phyloP scores from a whole-genome alignment of 2,888 invertebrate species.

The Agonopterix alstromeriana region DNA sequence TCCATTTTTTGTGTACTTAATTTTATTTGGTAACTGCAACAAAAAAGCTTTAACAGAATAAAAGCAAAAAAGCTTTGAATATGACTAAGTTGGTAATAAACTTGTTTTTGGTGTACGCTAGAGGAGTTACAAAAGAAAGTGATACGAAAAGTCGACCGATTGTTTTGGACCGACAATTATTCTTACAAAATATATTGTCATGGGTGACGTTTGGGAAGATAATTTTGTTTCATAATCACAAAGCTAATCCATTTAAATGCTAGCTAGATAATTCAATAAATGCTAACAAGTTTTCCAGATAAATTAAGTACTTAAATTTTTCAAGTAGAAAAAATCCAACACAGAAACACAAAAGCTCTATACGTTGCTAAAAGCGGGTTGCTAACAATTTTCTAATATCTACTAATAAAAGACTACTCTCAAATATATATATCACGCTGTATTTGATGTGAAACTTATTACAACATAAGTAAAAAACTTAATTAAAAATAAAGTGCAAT shows the following conservation, averaged over 20 bases:
- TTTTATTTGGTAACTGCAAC: slow-evolving; percentile 71
- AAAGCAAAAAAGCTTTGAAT: slow-evolving; percentile 34
- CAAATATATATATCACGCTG: slow-evolving; percentile 61
- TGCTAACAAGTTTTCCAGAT: not conserved
- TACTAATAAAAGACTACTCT: slow-evolving; percentile 50
- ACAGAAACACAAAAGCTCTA: slow-evolving; percentile 46
- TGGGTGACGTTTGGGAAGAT: slow-evolving; percentile 10
- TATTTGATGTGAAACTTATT: slow-evolving; percentile 64
- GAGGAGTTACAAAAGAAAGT: slow-evolving; percentile 1
- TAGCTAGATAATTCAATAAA: not conserved
- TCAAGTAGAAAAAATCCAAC: slow-evolving; percentile 8
- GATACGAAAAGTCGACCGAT: not conserved
- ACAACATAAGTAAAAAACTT: slow-evolving; percentile 55
- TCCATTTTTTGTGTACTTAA: slow-evolving; percentile 46
- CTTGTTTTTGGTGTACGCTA: slow-evolving; percentile 5
- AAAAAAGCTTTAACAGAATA: slow-evolving; percentile 19
- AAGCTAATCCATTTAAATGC: not conserved
- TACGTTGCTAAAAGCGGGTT: slow-evolving; percentile 58
- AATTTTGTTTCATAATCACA: not conserved
- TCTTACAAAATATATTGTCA: slow-evolving; percentile 15
- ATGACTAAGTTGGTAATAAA: slow-evolving; percentile 5
- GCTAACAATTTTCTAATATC: slow-evolving; percentile 33
- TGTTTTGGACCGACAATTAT: not conserved
- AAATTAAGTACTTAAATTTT: slow-evolving; percentile 5
- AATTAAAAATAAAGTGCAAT: slow-evolving; percentile 54